Base-by-base conservation (phyloP, 2,888 invertebrate species). In the Arrhopalites spinosus region DNA sequence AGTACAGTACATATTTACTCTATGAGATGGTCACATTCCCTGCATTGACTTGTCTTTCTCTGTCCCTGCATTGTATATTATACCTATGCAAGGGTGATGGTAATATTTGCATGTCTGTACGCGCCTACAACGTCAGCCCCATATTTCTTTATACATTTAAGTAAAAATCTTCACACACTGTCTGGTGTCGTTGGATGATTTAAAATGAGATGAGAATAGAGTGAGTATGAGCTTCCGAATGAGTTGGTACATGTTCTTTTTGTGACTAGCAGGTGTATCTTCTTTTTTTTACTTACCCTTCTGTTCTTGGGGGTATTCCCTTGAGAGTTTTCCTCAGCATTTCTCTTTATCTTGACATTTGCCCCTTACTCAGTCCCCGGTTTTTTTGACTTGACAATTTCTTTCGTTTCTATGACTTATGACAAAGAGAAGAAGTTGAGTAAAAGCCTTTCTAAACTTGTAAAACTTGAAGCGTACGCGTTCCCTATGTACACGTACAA, bases 161-260 rank as follows among this genome's bases (percentile, higher is more conserved):
- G 36, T 36, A 66, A 36, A n/a, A 20, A 67, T 36, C 15, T 17
- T 67, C 43, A 50, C 53, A 17, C 47, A 74, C 45, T 74, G 74
- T 74, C 74, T 59, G 43, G 68, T 74, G 50, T 59, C 74, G 67
- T 74, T 74, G 74, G 74, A 36, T 67, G 68, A 61, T 59, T 68
- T 56, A 66, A 59, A 74, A 68, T 74, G 74, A 74, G 74, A 74
- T 67, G 66, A 74, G 67, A 59, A 56, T 29, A 56, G 43, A 45
- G 66, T 25, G 29, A 30, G 27, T 64, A 7, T 67, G 61, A 5
- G 25, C n/a, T 50, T 17, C 30, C 30, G 30, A 66, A 66, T 66
- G 36, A 43, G 43, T 20, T n/a, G 8, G 66, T 66, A 8, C 17
- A 30, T n/a, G 30, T 20, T 68, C 45, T 50, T 27, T 8, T 25